These are phyloP conservation scores for Thumatha senex DNA, from an alignment of 2,888 invertebrate genomes.

Conservation along the genomic window DNA sequence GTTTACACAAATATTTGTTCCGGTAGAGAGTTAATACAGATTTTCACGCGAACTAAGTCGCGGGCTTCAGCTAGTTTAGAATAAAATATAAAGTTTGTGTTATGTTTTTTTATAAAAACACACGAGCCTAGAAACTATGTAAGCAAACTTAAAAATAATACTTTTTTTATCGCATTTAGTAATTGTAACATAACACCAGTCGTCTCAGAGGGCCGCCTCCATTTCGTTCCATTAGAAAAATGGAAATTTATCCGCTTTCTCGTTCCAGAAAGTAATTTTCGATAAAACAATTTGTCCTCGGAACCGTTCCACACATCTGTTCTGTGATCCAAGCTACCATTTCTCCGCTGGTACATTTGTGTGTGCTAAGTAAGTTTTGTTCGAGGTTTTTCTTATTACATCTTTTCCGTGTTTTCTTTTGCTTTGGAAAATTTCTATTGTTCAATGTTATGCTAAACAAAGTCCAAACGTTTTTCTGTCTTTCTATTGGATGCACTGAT, in stretches of 20 bases:
- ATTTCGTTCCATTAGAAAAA: slow-evolving; percentile 71
- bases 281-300: slow-evolving; percentile 80
- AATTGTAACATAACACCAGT: slow-evolving; percentile 44
- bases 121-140: neutral
- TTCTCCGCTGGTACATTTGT: slow-evolving; percentile 41
- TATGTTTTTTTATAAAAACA: no score
- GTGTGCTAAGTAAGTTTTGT: slow-evolving; percentile 29
- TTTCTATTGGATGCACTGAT: no score
- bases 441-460: no score
- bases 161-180: slow-evolving; percentile 33
- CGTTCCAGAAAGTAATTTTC: slow-evolving; percentile 76
- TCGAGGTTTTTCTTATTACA: slow-evolving; percentile 16
- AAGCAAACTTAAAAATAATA: neutral
- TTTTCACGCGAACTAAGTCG: no score
- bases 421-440: neutral
- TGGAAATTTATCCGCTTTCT: slow-evolving; percentile 66
- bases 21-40: no score
- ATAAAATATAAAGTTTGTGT: no score
- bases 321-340: slow-evolving; percentile 54
- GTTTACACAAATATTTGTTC: no score
- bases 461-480: no score
- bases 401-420: slow-evolving; percentile 12
- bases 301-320: slow-evolving; percentile 75
- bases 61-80: no score
- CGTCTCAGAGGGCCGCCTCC: slow-evolving; percentile 38